Conservation (phyloP, 2,797 vertebrate genomes). For the Schizopygopsis malacanthus region DNA sequence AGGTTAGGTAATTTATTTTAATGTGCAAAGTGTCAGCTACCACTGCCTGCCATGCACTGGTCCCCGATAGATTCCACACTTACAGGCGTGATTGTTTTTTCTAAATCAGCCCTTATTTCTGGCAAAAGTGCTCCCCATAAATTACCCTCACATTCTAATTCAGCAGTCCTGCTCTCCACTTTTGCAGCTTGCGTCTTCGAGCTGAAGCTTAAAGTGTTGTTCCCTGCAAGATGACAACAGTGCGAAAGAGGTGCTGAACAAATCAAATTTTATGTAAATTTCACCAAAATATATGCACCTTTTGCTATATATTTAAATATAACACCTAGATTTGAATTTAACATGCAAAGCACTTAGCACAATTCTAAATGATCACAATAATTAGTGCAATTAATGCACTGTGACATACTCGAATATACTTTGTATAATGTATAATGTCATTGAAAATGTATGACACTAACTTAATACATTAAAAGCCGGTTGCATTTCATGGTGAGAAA, state of each 20-base stretch:
- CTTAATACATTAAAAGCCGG: constrained; percentile 62
- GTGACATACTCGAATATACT: background rate
- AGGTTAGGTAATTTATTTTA: constrained; percentile 88
- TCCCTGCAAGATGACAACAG: background rate
- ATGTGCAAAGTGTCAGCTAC: constrained; percentile 82
- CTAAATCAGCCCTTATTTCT: constrained; percentile 76
- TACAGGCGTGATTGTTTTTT: constrained; percentile 78
- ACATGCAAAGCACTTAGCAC: background rate
- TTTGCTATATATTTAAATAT: background rate
- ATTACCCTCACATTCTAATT: constrained; percentile 75
- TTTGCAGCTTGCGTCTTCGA: constrained; percentile 32
- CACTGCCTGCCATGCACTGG: constrained; percentile 73
- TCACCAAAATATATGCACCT: background rate
- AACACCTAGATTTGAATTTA: background rate
- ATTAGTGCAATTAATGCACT: background rate
- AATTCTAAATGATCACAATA: background rate
- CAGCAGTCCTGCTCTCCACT: constrained; percentile 49
- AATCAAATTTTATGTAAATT: background rate
- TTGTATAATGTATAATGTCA: constrained; percentile 21
- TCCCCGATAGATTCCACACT: constrained; percentile 77
- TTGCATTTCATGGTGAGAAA: constrained; percentile 49
- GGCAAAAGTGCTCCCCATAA: constrained; percentile 72
- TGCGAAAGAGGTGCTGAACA: background rate
- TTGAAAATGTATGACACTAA: constrained; percentile 18
- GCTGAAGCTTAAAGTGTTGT: constrained; percentile 1